Base-by-base conservation (phyloP, 2,797 vertebrate genomes). In the Microctenopoma stevenorrisi region DNA sequence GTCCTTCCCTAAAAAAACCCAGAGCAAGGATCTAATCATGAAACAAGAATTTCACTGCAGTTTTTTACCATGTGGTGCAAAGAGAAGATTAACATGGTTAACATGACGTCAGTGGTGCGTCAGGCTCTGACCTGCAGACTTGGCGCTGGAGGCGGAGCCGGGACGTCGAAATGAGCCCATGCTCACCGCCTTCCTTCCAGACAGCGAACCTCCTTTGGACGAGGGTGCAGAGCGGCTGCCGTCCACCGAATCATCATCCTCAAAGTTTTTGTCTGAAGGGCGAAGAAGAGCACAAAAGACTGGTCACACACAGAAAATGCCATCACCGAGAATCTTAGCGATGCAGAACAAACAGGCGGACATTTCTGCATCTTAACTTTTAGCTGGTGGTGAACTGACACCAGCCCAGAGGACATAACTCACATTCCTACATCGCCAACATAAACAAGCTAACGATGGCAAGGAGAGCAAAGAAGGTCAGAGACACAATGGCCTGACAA, bases 161-260 rank as follows among this genome's bases (percentile, higher is more conserved):
- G 95, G 92, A 11, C 95, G 92, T 67, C 95, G 94, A 66, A 94
- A 91, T 42, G 95, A 95, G 72, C 90, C 91, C 57, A 91, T 89
- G 85, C 87, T 92, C 84, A 85, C 65, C 1, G 69, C 35, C 78
- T 92, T 88, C 70, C 69, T 90, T 51, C 83, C 94, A 75, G 83
- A 92, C 85, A 68, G 47, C 1, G 86, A 93, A 74, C 90, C 94
- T 92, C 86, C 95, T 93, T 90, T 96, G 85, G 95, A 95, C 58
- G 96, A 95, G 88, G 96, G 94, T 14, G 94, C 95, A 60, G 96
- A 96, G 88, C 95, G 96, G 63, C 95, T 96, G 77, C 96, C 97
- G 85, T 98, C 97, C 94, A 96, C 94, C 6, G 96, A 97, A 60
- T 98, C 97, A 68, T 98, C 97, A 91, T 98, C 97, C 81, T 98